A percentile compares a stretch with the other conserved stretches of the same genome.
These are phyloP conservation scores for Empis stercorea DNA, from an alignment of 2,888 invertebrate genomes.

Conservation along the genomic window DNA sequence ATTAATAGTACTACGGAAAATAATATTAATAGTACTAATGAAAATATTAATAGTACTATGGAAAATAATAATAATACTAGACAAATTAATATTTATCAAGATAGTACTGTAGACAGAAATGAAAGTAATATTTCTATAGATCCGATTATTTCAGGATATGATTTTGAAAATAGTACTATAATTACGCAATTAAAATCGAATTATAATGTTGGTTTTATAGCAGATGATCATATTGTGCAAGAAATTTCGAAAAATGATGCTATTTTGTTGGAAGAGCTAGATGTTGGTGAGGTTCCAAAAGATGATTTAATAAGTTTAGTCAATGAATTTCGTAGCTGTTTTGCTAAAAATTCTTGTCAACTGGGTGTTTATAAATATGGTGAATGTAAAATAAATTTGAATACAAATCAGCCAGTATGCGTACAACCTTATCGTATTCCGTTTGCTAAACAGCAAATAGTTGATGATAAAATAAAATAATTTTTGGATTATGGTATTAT, in stretches of 20 bases:
- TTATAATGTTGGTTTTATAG: no score
- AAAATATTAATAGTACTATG: no score
- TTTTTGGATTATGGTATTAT: slow-evolving; percentile 4
- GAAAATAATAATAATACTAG: no score
- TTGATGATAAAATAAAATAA: slow-evolving; percentile 1
- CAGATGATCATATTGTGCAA: no score
- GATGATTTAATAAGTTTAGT: not conserved
- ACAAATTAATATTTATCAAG: no score
- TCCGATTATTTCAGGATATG: no score
- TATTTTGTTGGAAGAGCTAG: not conserved
- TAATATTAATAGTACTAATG: no score
- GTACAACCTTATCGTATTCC: slow-evolving; percentile 5
- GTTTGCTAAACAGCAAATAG: slow-evolving; percentile 2
- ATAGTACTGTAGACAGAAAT: no score
- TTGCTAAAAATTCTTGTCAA: not conserved
- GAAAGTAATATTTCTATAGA: no score
- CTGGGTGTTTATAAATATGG: not conserved
- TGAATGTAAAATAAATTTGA: not conserved
- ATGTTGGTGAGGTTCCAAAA: not conserved
- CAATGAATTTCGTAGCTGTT: not conserved
- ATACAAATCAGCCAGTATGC: not conserved
- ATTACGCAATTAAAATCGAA: no score
- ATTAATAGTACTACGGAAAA: no score
- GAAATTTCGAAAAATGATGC: not conserved
- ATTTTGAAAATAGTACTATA: no score